Evolutionary conservation across 2,113 vertebrate species (phyloP).

Genomic region (Chaetodon auriga): DNA sequence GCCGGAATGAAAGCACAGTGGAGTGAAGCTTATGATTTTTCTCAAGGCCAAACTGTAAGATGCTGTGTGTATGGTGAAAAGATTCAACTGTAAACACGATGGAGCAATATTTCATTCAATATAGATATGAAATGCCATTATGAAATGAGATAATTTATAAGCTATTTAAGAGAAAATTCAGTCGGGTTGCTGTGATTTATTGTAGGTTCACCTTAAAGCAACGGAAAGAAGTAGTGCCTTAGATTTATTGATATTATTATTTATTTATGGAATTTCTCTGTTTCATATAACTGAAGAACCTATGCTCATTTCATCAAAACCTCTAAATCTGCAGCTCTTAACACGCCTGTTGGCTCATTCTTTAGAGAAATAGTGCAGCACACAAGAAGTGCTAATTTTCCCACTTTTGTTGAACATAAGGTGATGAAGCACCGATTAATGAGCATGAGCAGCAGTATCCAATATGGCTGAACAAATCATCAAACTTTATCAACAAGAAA

Average conservation of each 20-base stretch:
- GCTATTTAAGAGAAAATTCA: not conserved
- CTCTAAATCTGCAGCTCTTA: not conserved
- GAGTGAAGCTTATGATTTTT: slow-evolving; percentile 2
- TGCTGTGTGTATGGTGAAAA: not conserved
- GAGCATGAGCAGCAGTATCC: not conserved
- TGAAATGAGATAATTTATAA: slow-evolving; percentile 4
- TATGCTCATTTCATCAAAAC: not conserved
- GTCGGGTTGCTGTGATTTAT: not conserved
- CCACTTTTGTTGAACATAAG: not conserved
- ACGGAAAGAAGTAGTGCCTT: not conserved
- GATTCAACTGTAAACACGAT: slow-evolving; percentile 2
- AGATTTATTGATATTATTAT: not conserved
- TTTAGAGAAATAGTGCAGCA: not conserved
- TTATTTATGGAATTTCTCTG: not conserved
- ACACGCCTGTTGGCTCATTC: not conserved
- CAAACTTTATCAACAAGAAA: not conserved
- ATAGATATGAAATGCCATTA: slow-evolving; percentile 1
- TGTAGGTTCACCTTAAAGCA: not conserved
- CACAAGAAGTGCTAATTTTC: not conserved
- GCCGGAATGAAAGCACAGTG: not conserved
- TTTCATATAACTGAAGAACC: not conserved
- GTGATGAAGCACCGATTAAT: slow-evolving; percentile 5
- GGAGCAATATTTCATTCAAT: slow-evolving; percentile 10
- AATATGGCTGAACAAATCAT: not conserved
- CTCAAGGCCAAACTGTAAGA: not conserved